Conservation (phyloP, 2,113 vertebrate species). For the Alethe diademata region DNA sequence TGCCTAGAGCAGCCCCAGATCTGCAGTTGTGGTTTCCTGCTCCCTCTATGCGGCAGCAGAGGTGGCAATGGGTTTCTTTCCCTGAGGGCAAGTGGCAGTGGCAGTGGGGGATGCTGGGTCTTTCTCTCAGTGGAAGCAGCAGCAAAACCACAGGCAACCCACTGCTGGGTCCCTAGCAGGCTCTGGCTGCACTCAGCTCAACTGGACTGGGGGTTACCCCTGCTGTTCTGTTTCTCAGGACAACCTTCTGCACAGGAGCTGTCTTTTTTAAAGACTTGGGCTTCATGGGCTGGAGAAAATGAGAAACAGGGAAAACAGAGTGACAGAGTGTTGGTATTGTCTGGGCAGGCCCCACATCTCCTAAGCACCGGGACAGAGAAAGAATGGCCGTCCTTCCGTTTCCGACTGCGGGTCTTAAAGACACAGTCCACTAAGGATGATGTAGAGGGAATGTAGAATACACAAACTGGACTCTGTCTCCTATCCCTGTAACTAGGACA, state of each 20-base stretch:
- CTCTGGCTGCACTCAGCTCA: neutral
- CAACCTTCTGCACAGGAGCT: neutral
- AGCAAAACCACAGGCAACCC: neutral
- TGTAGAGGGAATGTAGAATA: neutral
- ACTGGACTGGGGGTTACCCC: neutral
- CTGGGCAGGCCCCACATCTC: neutral
- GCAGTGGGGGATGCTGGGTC: neutral
- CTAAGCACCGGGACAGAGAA: neutral
- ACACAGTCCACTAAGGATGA: neutral
- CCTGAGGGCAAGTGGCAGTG: neutral
- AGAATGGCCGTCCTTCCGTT: neutral
- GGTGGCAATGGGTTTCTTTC: neutral
- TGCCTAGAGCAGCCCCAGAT: neutral
- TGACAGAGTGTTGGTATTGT: neutral
- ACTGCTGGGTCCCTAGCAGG: neutral
- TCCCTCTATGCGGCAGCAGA: neutral
- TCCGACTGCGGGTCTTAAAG: neutral
- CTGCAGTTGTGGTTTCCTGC: neutral
- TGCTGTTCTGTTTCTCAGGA: neutral
- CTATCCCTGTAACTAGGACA: neutral
- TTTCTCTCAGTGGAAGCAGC: neutral
- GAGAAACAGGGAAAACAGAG: neutral
- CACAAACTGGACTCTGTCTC: neutral
- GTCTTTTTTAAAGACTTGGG: neutral
- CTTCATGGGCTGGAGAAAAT: neutral